phyloP scores from a whole-genome alignment of 92 coral and sea anemone genomes.

The Meandrina meandrites region DNA sequence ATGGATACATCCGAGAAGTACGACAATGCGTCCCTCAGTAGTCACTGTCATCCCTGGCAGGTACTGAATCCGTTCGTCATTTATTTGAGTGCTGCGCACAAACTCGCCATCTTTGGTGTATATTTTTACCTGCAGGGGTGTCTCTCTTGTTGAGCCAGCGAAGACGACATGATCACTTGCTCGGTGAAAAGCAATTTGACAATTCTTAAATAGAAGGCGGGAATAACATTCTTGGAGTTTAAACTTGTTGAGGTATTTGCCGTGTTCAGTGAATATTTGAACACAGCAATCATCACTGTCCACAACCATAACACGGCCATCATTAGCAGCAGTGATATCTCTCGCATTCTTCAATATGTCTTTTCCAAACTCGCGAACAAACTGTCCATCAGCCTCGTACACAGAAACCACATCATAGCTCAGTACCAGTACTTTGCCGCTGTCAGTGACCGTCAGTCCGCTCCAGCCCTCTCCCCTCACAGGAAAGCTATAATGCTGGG shows the following conservation, averaged over 20 bases:
- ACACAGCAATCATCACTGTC: conserved; percentile 14
- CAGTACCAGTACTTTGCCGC: no score
- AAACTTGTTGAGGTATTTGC: conserved; percentile 35
- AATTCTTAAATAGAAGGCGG: no score
- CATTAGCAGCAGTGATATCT: conserved; percentile 24
- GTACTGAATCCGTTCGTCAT: no score
- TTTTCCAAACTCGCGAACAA: conserved; percentile 32
- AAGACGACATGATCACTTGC: conserved; percentile 32
- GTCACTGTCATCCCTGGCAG: no score
- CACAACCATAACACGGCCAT: conserved; percentile 21
- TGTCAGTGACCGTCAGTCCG: neutral
- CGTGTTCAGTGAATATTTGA: conserved; percentile 29
- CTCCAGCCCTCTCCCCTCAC: neutral
- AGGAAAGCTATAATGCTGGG: neutral
- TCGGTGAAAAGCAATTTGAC: conserved; percentile 27
- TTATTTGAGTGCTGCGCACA: conserved; percentile 1
- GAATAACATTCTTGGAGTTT: neutral
- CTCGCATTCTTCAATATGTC: neutral
- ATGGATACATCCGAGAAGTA: no score
- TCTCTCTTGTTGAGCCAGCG: neutral
- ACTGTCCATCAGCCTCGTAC: conserved; percentile 28
- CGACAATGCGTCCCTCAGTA: no score
- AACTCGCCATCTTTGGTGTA: neutral
- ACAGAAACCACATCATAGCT: conserved; percentile 29
- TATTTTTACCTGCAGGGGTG: conserved; percentile 11